Percentiles rank a stretch among this genome's conserved stretches.
Conservation (phyloP, 1,140 invertebrate genomes). For the Drosophila subpulchrella region DNA sequence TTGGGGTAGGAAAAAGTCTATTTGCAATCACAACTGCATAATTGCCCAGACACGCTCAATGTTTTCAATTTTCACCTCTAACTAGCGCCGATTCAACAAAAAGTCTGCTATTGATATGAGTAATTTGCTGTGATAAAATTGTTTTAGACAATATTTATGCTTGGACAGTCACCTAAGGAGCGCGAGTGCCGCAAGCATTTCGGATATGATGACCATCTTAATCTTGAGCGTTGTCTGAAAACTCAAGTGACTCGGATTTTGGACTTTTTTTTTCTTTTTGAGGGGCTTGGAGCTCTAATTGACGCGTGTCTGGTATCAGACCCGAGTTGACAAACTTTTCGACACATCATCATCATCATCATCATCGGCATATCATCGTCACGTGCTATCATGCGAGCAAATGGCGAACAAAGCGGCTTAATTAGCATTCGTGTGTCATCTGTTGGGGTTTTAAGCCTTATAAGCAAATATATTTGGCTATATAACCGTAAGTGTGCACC, state of each 20-base stretch:
- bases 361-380: constrained; percentile 33
- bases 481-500: constrained; percentile 5
- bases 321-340: constrained; percentile 60
- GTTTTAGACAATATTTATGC: constrained; percentile 65
- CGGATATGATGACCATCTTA: constrained; percentile 7
- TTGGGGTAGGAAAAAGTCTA: constrained; percentile 22
- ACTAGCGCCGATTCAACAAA: constrained; percentile 57
- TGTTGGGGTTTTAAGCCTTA: constrained; percentile 34
- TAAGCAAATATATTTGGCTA: constrained; percentile 14
- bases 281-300: constrained; percentile 53
- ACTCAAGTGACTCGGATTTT: neutral
- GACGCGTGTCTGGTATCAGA: constrained; percentile 62
- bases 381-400: constrained; percentile 60
- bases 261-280: constrained; percentile 1
- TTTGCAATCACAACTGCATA: constrained; percentile 73
- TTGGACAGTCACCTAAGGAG: constrained; percentile 35
- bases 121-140: constrained; percentile 61
- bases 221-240: constrained; percentile 7
- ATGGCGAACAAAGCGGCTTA: constrained; percentile 71
- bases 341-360: constrained; percentile 32
- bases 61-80: constrained; percentile 78
- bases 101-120: constrained; percentile 46
- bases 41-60: constrained; percentile 73
- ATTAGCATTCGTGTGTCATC: constrained; percentile 72
- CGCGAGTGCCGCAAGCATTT: neutral